Conservation (phyloP, 2,113 vertebrate species). For the Equus quagga region DNA sequence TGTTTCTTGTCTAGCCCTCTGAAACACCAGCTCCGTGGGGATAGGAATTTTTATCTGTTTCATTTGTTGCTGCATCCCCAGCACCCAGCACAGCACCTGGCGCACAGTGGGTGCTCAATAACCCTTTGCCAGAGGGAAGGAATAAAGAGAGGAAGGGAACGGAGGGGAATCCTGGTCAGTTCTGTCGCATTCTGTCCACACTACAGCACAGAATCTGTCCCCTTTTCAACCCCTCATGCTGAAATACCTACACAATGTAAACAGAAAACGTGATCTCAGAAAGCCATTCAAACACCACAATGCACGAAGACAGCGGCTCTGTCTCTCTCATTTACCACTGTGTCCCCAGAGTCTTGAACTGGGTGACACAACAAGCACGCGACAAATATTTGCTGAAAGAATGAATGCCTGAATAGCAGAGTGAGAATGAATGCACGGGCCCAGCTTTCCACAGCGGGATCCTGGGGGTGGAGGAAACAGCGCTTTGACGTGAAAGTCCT, state of each 20-base stretch:
- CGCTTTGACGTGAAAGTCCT: neutral
- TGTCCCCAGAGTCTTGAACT: neutral
- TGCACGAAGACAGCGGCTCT: fast-evolving
- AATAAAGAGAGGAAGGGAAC: neutral
- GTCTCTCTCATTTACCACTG: neutral
- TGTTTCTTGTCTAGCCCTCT: neutral
- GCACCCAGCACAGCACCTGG: neutral
- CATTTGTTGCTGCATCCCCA: neutral
- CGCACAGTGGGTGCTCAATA: neutral
- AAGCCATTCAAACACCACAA: neutral
- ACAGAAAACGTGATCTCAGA: neutral
- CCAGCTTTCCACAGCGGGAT: fast-evolving
- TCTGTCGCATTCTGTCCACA: fast-evolving
- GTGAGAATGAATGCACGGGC: no score
- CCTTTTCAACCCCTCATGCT: neutral
- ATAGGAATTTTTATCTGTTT: neutral
- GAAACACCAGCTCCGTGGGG: neutral
- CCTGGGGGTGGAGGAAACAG: fast-evolving
- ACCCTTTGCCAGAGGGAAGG: neutral
- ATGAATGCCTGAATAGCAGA: no score
- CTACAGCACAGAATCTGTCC: neutral
- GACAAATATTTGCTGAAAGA: fast-evolving
- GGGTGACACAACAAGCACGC: fast-evolving
- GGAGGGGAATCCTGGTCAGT: neutral
- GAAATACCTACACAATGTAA: fast-evolving